Evolutionary conservation across 1,140 invertebrate species (phyloP), one percentile per base, ranked within the genome.

Genomic region (Monochamus saltuarius): DNA sequence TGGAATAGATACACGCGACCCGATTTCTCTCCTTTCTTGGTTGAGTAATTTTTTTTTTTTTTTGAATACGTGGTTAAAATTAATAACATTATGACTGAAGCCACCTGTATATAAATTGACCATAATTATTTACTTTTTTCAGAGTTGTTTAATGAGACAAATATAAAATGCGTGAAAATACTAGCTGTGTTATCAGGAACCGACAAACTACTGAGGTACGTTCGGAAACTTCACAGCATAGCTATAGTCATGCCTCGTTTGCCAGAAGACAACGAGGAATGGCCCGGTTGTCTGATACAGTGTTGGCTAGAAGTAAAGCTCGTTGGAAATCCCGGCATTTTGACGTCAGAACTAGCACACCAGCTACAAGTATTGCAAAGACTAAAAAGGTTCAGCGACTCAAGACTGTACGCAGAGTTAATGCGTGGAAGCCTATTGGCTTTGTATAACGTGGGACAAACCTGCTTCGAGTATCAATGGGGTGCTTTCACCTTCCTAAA

Each of bases 401-500:
- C 86, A 3, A 81, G 89, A 59, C 73, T 97, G 0, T 95, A 92
- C 72, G 91, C 89, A 75, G 94, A 97, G 82, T 82, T 97, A 10
- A 89, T 97, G 51, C 81, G 93, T 65, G 90, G 92, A 0, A 92
- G 91, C 75, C 86, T 96, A 39, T 87, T 97, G 62, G 92, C 90
- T n/a, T 76, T 97, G 1, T 86, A 91, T 68, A 89, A 93, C 75
- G 87, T 86, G 1, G 86, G 87, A 49, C 88, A 87, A 63, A 84
- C 83, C 4, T 79, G 83, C 11, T 81, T 83, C 53, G 92, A 95
- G 67, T 86, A 92, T 1, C 87, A 94, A 70, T 97, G 94, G 92
- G 91, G 91, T 17, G 92, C 93, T 14, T 96, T 97, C 73, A 92
- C 89, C 9, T 96, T 96, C 75, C 80, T 97, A 0, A 96, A 96